These are phyloP conservation scores for Catalaphyllia jardinei DNA, from an alignment of 64 coral and sea anemone species.

Conservation along the genomic window DNA sequence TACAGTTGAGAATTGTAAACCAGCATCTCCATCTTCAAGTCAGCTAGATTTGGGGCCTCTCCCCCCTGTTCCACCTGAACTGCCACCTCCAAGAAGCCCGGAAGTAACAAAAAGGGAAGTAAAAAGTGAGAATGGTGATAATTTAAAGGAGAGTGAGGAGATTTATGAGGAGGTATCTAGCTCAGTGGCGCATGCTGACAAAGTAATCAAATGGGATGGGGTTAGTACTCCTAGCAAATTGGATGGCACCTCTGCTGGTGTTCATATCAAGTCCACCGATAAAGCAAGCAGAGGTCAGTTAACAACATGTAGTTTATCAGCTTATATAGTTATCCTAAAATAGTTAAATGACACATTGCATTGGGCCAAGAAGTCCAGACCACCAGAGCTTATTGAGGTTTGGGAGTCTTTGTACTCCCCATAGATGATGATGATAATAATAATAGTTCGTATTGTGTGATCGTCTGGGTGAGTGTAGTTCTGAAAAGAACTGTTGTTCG, in stretches of 20 bases:
- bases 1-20: neutral
- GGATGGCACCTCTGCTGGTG: neutral
- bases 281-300: constrained; percentile 29
- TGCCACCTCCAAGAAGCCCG: constrained; percentile 34
- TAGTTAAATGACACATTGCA: neutral
- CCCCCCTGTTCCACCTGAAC: constrained; percentile 48
- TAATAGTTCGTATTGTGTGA: too few species aligned
- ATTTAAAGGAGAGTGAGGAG: constrained; percentile 64
- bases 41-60: constrained; percentile 33
- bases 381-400: too few species aligned
- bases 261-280: neutral
- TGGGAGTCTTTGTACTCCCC: too few species aligned
- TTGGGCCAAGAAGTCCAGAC: too few species aligned
- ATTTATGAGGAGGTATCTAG: constrained; percentile 78
- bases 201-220: constrained; percentile 29
- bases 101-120: constrained; percentile 19
- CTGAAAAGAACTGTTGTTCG: too few species aligned
- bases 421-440: too few species aligned
- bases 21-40: constrained; percentile 5
- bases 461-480: too few species aligned
- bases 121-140: constrained; percentile 18
- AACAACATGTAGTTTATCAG: neutral
- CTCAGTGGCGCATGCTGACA: constrained; percentile 39
- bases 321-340: neutral
- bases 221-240: neutral